phyloP scores from a whole-genome alignment of 2,888 invertebrate genomes.

The Dolichomitus sp. region DNA sequence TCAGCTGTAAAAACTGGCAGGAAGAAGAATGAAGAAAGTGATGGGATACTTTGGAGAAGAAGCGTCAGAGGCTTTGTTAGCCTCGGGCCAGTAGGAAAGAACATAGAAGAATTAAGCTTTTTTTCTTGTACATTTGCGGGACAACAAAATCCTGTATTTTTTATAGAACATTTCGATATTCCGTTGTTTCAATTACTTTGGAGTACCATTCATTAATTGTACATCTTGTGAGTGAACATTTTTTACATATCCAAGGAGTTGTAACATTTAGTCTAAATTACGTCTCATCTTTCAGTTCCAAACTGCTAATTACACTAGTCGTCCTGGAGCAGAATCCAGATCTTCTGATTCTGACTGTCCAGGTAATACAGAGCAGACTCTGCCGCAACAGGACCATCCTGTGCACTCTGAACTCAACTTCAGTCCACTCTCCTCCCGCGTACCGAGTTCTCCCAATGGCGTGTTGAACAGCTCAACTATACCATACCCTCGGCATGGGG shows the following conservation, averaged over 20 bases:
- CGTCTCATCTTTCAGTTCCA: too few species aligned
- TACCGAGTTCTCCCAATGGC: not conserved
- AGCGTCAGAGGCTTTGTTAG: conserved; percentile 76
- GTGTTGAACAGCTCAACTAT: conserved; percentile 32
- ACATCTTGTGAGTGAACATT: too few species aligned
- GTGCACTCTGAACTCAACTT: conserved; percentile 1
- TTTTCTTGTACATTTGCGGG: not conserved
- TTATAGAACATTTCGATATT: not conserved
- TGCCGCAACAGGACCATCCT: not conserved
- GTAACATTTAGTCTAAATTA: too few species aligned
- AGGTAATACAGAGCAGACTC: not conserved
- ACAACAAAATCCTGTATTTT: not conserved
- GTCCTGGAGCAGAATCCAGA: not conserved
- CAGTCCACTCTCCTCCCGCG: not conserved
- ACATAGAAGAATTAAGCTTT: not conserved
- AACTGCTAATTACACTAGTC: not conserved
- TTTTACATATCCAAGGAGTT: too few species aligned
- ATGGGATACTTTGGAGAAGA: conserved; percentile 76
- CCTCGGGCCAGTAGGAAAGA: not conserved
- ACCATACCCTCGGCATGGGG: conserved; percentile 9
- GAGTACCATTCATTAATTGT: too few species aligned
- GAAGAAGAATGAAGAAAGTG: conserved; percentile 74
- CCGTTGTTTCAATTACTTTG: too few species aligned
- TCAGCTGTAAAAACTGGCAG: conserved; percentile 39
- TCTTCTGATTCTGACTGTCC: not conserved